These are phyloP conservation scores for Pachymerium ferrugineum DNA, from an alignment of 2,888 invertebrate species.

Conservation along the genomic window DNA sequence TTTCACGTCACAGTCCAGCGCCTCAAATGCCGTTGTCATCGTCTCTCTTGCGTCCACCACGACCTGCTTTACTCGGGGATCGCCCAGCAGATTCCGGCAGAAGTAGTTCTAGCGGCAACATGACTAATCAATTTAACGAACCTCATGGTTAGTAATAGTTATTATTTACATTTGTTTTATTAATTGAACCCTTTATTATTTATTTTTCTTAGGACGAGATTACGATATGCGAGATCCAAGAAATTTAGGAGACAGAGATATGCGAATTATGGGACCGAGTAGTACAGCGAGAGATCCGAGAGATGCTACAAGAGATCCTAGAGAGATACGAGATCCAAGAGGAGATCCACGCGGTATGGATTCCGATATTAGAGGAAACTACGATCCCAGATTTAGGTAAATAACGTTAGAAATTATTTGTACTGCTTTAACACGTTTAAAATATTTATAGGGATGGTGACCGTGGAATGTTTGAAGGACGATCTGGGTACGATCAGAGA, in stretches of 20 bases:
- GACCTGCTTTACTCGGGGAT: slow-evolving; percentile 20
- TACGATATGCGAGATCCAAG: slow-evolving; percentile 29
- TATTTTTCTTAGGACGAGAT: background rate
- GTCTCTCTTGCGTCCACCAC: background rate
- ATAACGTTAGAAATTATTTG: background rate
- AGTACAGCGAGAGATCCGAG: slow-evolving; percentile 35
- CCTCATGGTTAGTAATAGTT: background rate
- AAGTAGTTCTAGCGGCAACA: too few relatives aligned
- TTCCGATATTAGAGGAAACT: slow-evolving; percentile 27
- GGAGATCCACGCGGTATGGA: slow-evolving; percentile 33
- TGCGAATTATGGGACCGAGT: slow-evolving; percentile 56
- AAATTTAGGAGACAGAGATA: slow-evolving; percentile 64
- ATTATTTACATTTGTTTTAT: background rate
- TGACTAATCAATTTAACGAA: slow-evolving; percentile 12
- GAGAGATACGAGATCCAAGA: slow-evolving; percentile 37
- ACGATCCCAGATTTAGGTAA: slow-evolving; percentile 33
- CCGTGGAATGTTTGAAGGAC: slow-evolving; percentile 3
- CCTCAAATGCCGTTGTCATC: background rate
- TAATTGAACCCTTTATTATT: too few relatives aligned
- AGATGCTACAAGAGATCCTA: slow-evolving; percentile 39
- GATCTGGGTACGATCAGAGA: background rate
- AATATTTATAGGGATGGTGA: background rate
- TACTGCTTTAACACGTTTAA: background rate
- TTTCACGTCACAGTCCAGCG: background rate
- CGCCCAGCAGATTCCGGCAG: background rate